Percentiles rank a stretch among this genome's conserved stretches.
These are phyloP conservation scores for Phoeniculus purpureus DNA, from an alignment of 2,797 vertebrate species.

Conservation along the genomic window DNA sequence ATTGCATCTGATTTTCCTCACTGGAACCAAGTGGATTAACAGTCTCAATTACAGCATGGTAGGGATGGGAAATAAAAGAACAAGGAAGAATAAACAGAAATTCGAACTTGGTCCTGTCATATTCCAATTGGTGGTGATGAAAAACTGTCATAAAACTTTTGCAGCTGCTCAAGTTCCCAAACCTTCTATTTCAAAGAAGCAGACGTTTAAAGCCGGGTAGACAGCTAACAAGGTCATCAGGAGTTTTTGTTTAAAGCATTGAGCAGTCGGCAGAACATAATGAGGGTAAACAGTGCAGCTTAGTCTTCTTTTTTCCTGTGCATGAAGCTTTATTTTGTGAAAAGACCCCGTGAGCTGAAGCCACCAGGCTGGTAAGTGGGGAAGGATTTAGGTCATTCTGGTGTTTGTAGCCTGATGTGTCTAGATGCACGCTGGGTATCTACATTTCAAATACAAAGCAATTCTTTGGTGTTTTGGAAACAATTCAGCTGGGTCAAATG, in stretches of 20 bases:
- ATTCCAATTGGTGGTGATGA: not conserved
- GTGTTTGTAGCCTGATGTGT: not conserved
- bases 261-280: not conserved
- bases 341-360: not conserved
- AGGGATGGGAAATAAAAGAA: not conserved
- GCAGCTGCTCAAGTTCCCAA: not conserved
- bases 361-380: fast-evolving
- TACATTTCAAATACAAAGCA: not conserved
- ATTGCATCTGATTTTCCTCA: not conserved
- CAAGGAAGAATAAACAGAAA: not conserved
- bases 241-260: not conserved
- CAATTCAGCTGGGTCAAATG: not conserved
- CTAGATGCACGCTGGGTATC: not conserved
- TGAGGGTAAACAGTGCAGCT: not conserved
- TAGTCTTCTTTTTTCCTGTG: not conserved
- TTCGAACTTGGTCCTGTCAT: not conserved
- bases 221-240: not conserved
- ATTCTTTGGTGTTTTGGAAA: not conserved
- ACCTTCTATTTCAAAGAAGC: not conserved
- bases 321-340: not conserved
- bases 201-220: not conserved
- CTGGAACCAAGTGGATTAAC: not conserved
- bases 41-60: not conserved
- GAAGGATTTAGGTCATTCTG: not conserved
- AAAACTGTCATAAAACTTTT: not conserved